Conservation (phyloP, 2,113 vertebrate species). For the Gambusia holbrooki region DNA sequence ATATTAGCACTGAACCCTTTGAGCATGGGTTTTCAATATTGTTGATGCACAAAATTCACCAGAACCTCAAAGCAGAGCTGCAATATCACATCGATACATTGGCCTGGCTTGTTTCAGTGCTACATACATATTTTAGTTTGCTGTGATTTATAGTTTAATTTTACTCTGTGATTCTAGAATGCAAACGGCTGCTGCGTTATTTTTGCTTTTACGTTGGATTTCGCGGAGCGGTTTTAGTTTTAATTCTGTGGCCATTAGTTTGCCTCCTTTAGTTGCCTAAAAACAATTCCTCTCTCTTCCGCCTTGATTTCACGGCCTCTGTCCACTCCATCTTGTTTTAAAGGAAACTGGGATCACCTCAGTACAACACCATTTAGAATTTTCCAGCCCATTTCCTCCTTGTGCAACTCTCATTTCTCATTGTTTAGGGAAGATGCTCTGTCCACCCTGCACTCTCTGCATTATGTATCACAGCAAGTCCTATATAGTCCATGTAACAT, state of each 20-base stretch:
- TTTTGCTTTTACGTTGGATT: neutral
- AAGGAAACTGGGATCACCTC: conserved; percentile 49
- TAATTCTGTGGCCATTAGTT: conserved; percentile 45
- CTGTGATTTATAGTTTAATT: neutral
- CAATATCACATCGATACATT: too few relatives aligned
- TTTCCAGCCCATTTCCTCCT: conserved; percentile 65
- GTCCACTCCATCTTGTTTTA: conserved; percentile 54
- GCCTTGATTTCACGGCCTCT: conserved; percentile 30
- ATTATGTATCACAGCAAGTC: conserved; percentile 47
- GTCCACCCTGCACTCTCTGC: conserved; percentile 9
- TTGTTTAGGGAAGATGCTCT: conserved; percentile 28
- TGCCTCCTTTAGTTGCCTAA: conserved; percentile 31
- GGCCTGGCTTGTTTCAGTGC: neutral
- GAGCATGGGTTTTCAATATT: too few relatives aligned
- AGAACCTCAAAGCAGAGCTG: too few relatives aligned
- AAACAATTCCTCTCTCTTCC: conserved; percentile 28
- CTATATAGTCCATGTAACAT: conserved; percentile 1
- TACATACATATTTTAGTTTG: neutral
- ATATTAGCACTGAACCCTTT: too few relatives aligned
- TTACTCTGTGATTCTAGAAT: neutral
- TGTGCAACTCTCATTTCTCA: conserved; percentile 42
- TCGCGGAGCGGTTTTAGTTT: conserved; percentile 12
- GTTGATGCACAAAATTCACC: too few relatives aligned
- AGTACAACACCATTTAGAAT: conserved; percentile 42
- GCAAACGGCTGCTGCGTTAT: too few relatives aligned